Evolutionary conservation across 2,797 vertebrate genomes (phyloP).

Genomic region (Chlorospingus semifuscus): DNA sequence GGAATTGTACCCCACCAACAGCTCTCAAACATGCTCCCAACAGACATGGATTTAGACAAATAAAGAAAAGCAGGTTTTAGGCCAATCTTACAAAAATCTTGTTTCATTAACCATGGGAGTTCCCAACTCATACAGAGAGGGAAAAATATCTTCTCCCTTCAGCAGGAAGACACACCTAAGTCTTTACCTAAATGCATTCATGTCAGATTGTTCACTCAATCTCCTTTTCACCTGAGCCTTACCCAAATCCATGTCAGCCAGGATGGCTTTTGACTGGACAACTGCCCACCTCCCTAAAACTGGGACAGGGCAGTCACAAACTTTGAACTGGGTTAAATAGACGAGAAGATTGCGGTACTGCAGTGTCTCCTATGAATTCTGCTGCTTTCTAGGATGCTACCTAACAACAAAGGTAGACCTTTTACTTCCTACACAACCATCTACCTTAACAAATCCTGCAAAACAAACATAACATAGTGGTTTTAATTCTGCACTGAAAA

Average conservation of each 20-base stretch:
- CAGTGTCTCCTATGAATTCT: neutral
- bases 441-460: neutral
- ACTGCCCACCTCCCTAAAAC: neutral
- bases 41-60: neutral
- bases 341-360: rapidly evolving
- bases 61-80: neutral
- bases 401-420: neutral
- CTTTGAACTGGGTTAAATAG: neutral
- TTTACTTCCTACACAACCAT: neutral
- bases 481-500: neutral
- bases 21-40: neutral
- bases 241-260: neutral
- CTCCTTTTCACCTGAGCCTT: neutral
- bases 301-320: neutral
- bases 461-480: neutral
- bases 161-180: neutral
- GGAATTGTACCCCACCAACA: neutral
- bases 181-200: neutral
- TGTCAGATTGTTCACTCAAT: neutral
- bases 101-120: neutral
- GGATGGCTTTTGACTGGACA: neutral
- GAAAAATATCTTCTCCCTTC: neutral
- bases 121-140: neutral
- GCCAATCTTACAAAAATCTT: neutral
- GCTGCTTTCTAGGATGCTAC: neutral